These are phyloP conservation scores for Sycobia sp. DNA, from an alignment of 1,140 invertebrate species.

Conservation along the genomic window DNA sequence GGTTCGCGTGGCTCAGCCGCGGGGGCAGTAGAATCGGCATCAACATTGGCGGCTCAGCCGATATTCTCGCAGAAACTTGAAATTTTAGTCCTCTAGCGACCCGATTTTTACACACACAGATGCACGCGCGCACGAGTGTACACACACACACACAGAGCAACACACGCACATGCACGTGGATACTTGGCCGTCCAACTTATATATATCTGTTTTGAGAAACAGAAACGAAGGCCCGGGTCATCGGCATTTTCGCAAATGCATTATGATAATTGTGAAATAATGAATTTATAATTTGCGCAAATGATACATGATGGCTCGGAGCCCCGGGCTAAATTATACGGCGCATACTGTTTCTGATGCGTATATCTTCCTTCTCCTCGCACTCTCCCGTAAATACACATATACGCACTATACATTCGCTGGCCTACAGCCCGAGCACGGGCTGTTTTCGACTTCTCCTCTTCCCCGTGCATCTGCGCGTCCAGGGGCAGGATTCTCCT, in stretches of 20 bases:
- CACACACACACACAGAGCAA: no score
- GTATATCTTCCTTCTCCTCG: constrained; percentile 41
- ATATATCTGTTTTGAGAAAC: no score
- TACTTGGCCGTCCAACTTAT: no score
- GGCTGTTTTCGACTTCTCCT: constrained; percentile 15
- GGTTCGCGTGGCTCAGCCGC: constrained; percentile 20
- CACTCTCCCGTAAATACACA: no score
- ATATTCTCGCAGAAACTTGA: constrained; percentile 13
- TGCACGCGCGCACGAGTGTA: no score
- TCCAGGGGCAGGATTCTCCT: no score
- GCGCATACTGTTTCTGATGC: constrained; percentile 51
- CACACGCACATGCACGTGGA: no score
- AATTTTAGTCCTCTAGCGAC: constrained; percentile 23
- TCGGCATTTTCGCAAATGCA: constrained; percentile 53
- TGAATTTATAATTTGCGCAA: constrained; percentile 59
- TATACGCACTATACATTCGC: no score
- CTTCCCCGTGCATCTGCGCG: constrained; percentile 4
- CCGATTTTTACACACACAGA: no score
- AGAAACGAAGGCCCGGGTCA: constrained; percentile 35
- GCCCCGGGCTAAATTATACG: constrained; percentile 53
- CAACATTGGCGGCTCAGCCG: no score
- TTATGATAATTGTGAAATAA: constrained; percentile 60
- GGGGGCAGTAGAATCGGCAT: no score
- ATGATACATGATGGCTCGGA: constrained; percentile 55
- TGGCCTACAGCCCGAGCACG: neutral